phyloP scores from a whole-genome alignment of 2,113 vertebrate species.

The Anser cygnoides region DNA sequence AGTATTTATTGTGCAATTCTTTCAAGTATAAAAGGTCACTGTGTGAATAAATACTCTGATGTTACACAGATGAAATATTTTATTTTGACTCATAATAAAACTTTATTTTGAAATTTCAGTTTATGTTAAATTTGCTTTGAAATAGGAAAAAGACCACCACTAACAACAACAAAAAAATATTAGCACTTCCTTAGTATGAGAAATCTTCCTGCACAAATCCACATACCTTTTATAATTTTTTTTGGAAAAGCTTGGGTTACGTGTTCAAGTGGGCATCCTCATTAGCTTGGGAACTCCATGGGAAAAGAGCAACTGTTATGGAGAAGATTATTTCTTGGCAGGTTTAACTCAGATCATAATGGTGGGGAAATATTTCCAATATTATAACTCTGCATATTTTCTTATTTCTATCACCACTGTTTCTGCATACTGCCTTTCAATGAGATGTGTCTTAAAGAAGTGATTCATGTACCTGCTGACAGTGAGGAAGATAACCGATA shows the following conservation, averaged over 20 bases:
- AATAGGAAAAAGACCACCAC: background rate
- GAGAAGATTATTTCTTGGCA: background rate
- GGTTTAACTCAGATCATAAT: background rate
- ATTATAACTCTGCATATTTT: background rate
- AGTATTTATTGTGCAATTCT: slow-evolving; percentile 47
- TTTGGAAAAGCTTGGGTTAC: background rate
- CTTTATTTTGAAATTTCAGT: slow-evolving; percentile 26
- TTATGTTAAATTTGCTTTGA: background rate
- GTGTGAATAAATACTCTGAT: slow-evolving; percentile 21
- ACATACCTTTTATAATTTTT: background rate
- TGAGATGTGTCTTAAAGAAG: background rate
- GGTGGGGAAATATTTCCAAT: background rate
- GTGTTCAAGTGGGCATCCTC: background rate
- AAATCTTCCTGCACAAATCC: background rate
- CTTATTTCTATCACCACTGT: background rate
- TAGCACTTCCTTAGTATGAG: background rate
- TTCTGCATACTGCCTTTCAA: background rate
- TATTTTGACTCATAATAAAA: slow-evolving; percentile 46
- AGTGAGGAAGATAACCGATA: background rate
- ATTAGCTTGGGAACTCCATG: background rate
- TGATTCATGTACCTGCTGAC: background rate
- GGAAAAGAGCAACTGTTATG: background rate
- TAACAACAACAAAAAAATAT: background rate
- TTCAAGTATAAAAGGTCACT: slow-evolving; percentile 44
- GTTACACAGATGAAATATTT: slow-evolving; percentile 10